Base-by-base conservation (phyloP, 2,888 invertebrate genomes). In the Macrosiphum euphorbiae region DNA sequence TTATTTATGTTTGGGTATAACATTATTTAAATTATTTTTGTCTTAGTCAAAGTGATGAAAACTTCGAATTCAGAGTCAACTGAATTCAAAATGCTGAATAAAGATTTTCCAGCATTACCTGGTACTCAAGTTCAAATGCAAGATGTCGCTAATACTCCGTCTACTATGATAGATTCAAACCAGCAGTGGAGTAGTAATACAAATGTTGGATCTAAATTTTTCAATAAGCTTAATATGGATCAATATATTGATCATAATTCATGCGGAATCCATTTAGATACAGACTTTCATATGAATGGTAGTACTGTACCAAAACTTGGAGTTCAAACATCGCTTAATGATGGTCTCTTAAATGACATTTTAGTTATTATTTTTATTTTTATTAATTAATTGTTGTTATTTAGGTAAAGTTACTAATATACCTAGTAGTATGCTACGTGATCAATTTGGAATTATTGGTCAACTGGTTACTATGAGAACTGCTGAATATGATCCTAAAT, bases 401-500 rank as follows among this genome's bases (percentile, higher is more conserved):
- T 90, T 96, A 98, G 98, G 99, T 95, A 98, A 98, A 96, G 99
- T 99, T 95, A 98, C 99, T 96, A 99, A 99, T 96, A 99, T 99
- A 96, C 99, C 99, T 95, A 97, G 98, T 95, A 98, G 98, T 96
- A 99, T 99, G 99, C 98, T 99, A 95, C 98, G 98, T 95, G 99
- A 99, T 96, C 99, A 99, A 96, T 99, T 99, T 96, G 99, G 99
- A 95, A 99, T 99, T 97, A 99, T 99, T 95, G 99, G 99, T 89
- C 97, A 99, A 95, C 96, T 99, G 96, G 98, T 99, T 95, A 99
- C 99, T 96, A 99, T 99, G 95, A 97, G 99, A 96, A 99, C 99
- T 95, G 99, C 99, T 95, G 99, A 99, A 96, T 98, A 98, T 94
- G 99, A 99, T 96, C 99, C 98, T 93, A 98, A 98, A 96, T 97